Conservation (phyloP, 2,797 vertebrate genomes). For the Sebastes kiyomatsui region DNA sequence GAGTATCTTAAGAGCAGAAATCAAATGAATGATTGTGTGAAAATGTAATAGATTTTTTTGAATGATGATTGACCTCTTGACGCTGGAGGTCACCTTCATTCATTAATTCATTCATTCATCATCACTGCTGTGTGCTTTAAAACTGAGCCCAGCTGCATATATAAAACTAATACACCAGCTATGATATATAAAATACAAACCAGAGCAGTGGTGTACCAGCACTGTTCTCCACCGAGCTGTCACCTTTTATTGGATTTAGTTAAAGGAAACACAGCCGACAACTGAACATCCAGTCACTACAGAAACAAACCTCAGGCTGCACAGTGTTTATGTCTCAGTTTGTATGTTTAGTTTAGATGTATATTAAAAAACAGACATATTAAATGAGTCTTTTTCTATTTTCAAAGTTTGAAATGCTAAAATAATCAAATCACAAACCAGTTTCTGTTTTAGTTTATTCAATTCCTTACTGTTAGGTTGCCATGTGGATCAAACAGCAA, state of each 20-base stretch:
- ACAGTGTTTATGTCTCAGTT: neutral
- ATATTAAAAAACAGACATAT: neutral
- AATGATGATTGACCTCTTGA: constrained; percentile 21
- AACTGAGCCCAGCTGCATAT: neutral
- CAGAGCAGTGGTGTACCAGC: neutral
- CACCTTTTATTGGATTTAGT: constrained; percentile 23
- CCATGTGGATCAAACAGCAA: neutral
- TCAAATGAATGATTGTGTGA: neutral
- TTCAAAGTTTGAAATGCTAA: neutral
- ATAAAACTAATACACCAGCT: neutral
- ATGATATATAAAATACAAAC: neutral
- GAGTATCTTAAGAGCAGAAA: neutral
- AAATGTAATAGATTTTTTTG: neutral
- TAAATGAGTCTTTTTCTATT: neutral
- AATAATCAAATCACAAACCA: neutral
- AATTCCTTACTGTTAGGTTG: neutral
- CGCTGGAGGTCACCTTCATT: constrained; percentile 22
- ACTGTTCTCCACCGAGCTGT: constrained; percentile 9
- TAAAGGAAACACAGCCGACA: constrained; percentile 7
- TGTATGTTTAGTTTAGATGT: neutral
- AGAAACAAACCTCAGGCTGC: neutral
- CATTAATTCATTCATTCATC: constrained; percentile 8
- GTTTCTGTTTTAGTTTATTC: neutral
- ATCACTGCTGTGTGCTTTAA: neutral
- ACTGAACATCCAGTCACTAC: neutral